Conservation (phyloP, 2,797 vertebrate genomes). For the Scomberomorus guttatus region DNA sequence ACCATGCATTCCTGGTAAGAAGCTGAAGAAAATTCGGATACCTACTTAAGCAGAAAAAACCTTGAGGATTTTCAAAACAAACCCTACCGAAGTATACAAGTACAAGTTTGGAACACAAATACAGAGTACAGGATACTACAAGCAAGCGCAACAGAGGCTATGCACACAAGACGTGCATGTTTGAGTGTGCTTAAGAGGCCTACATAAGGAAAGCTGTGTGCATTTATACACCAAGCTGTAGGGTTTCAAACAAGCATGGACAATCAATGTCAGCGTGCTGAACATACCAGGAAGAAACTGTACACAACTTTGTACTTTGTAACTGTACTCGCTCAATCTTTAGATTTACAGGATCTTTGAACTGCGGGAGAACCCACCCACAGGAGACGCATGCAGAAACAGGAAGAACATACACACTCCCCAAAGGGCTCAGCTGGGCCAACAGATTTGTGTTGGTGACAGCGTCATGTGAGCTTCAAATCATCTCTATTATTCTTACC, state of each 20-base stretch:
- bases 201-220: background rate
- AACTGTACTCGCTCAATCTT: background rate
- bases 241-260: background rate
- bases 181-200: constrained; percentile 15
- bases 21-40: background rate
- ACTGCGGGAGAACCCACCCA: background rate
- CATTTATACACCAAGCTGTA: background rate
- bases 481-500: constrained; percentile 79
- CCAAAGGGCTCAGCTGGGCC: background rate
- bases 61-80: background rate
- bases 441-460: background rate
- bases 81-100: background rate
- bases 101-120: background rate
- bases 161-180: background rate
- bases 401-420: background rate
- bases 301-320: background rate
- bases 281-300: background rate
- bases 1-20: background rate
- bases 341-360: background rate
- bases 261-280: background rate
- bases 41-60: background rate
- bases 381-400: background rate
- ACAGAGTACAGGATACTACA: background rate
- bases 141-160: background rate
- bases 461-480: background rate